Conservation (phyloP, 1,140 invertebrate species). For the Drosophila trapezifrons region DNA sequence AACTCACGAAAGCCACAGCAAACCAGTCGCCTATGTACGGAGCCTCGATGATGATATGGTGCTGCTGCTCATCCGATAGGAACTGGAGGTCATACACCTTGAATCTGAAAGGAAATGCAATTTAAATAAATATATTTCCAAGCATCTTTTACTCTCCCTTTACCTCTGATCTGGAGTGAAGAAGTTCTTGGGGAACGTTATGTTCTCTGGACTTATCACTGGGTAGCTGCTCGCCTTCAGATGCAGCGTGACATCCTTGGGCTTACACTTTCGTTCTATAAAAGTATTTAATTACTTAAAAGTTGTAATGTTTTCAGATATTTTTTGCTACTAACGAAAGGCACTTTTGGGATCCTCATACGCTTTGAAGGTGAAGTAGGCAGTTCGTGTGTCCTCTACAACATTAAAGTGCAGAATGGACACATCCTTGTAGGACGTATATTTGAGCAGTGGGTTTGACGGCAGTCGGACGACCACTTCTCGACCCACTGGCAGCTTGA, state of each 20-base stretch:
- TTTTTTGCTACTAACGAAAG: conserved; percentile 75
- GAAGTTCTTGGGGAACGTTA: conserved; percentile 88
- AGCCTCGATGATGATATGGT: conserved; percentile 86
- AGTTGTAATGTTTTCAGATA: neutral
- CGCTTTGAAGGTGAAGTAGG: conserved; percentile 80
- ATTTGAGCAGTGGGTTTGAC: conserved; percentile 80
- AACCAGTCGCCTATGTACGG: conserved; percentile 92
- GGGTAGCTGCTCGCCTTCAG: conserved; percentile 91
- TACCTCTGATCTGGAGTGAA: conserved; percentile 85
- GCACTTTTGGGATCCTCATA: conserved; percentile 79
- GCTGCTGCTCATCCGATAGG: conserved; percentile 85
- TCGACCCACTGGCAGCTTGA: conserved; percentile 65
- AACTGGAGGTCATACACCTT: conserved; percentile 82
- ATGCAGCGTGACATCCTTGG: conserved; percentile 87
- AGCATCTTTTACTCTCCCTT: rapidly evolving
- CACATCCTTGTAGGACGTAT: conserved; percentile 82
- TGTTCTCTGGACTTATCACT: conserved; percentile 90
- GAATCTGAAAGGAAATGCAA: conserved; percentile 32
- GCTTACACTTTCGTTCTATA: conserved; percentile 85
- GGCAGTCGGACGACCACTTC: conserved; percentile 76
- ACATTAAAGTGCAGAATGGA: conserved; percentile 82
- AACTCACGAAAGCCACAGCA: conserved; percentile 90
- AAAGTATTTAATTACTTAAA: neutral
- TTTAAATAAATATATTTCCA: too few species aligned
- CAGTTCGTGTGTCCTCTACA: conserved; percentile 64